Evolutionary conservation across 2,113 vertebrate genomes (phyloP).

Genomic region (Bos taurus): ARS-UCD2.0 NC_037345.1:3347501-3348000

Average conservation of each 20-base stretch:
- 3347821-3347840: neutral
- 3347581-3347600: neutral
- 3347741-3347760: neutral
- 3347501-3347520: constrained; percentile 46
- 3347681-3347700: too few relatives aligned
- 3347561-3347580: neutral
- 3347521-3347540: constrained; percentile 33
- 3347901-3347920: neutral
- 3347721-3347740: neutral
- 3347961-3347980: neutral
- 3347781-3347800: neutral
- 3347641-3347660: neutral
- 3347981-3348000: neutral
- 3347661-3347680: neutral
- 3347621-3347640: neutral
- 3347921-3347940: neutral
- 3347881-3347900: neutral
- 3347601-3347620: neutral
- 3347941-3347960: neutral
- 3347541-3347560: neutral
- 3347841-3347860: neutral
- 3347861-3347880: neutral
- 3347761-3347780: neutral
- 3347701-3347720: too few relatives aligned
- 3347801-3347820: neutral